Evolutionary conservation across 2,113 vertebrate species (phyloP), one percentile per base, ranked within the genome.

Genomic region (Thalassoma bifasciatum): DNA sequence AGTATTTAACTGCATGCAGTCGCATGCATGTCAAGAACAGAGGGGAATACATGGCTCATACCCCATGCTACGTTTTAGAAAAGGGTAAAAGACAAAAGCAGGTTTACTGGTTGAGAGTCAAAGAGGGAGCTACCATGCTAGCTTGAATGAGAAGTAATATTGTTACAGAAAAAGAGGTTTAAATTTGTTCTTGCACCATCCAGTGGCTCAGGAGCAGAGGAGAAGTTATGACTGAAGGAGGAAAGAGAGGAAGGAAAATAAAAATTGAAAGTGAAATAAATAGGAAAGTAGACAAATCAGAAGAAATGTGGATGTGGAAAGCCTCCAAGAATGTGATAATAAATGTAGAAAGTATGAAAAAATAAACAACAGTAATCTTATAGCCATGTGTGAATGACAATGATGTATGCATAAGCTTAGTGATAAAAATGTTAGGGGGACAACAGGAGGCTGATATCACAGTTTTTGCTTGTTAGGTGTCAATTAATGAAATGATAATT

Each of bases 31-130:
- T 86, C 71, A 84, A 72, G 61, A 81, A 82, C 63, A 82, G 13
- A 75, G 73, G 82, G 81, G 50, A 71, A 65, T 64, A 83, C 84
- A 88, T 86, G 78, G 81, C 68, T 64, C 58, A 66, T 66, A 51
- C 82, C 83, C 66, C 95, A 93, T 93, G 95, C 95, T 90, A 88
- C 66, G 88, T 92, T 90, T 91, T 83, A 82, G 70, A 67, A 87
- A 73, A 83, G 59, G 30, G 37, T 69, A 68, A 77, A 81, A 86
- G 53, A 54, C 67, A 70, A 81, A 85, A 89, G 83, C 72, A 84
- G 75, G 82, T 86, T 51, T 24, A 73, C 66, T 79, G 75, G 56
- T 70, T 79, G 79, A 91, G 74, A 89, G 83, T 89, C 79, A 88
- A 90, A 90, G 66, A 80, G 81, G 80, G 86, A 22, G 83, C 67